Evolutionary conservation across 2,888 invertebrate genomes (phyloP).

Genomic region (Amitus sp.): DNA sequence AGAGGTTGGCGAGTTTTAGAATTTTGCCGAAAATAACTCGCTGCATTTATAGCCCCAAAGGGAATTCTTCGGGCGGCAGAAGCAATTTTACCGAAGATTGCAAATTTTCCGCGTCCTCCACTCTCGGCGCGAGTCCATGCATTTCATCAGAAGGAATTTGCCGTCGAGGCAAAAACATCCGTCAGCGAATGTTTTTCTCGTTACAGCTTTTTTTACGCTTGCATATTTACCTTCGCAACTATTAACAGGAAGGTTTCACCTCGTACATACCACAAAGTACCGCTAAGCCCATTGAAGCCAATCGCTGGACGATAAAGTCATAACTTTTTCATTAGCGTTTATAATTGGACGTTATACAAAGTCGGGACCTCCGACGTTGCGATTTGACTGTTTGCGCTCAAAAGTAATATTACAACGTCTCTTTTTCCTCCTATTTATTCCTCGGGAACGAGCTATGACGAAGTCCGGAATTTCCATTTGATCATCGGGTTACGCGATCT

Average conservation of each 20-base stretch:
- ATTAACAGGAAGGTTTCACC: slow-evolving; percentile 28
- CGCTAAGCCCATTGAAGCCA: slow-evolving; percentile 31
- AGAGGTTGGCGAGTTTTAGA: too few relatives aligned
- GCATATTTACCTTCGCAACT: slow-evolving; percentile 18
- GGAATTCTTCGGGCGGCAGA: too few relatives aligned
- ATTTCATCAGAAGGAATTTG: too few relatives aligned
- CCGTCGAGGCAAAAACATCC: too few relatives aligned
- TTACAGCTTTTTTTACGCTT: slow-evolving; percentile 12
- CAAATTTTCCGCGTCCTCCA: too few relatives aligned
- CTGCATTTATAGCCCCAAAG: too few relatives aligned
- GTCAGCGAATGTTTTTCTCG: too few relatives aligned
- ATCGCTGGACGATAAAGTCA: slow-evolving; percentile 21
- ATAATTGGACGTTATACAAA: slow-evolving; percentile 2
- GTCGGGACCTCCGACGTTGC: neutral
- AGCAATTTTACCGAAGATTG: too few relatives aligned
- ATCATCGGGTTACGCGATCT: too few relatives aligned
- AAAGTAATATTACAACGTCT: too few relatives aligned
- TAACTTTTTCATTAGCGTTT: slow-evolving; percentile 10
- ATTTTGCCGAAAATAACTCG: neutral
- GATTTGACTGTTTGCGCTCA: too few relatives aligned
- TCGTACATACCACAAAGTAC: slow-evolving; percentile 26
- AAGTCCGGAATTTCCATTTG: neutral
- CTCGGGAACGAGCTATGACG: neutral
- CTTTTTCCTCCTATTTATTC: neutral
- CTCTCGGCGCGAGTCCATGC: too few relatives aligned